A percentile compares a stretch with the other conserved stretches of the same genome.
Conservation (phyloP, 2,113 vertebrate species). For the Lethenteron camtschaticum region DNA sequence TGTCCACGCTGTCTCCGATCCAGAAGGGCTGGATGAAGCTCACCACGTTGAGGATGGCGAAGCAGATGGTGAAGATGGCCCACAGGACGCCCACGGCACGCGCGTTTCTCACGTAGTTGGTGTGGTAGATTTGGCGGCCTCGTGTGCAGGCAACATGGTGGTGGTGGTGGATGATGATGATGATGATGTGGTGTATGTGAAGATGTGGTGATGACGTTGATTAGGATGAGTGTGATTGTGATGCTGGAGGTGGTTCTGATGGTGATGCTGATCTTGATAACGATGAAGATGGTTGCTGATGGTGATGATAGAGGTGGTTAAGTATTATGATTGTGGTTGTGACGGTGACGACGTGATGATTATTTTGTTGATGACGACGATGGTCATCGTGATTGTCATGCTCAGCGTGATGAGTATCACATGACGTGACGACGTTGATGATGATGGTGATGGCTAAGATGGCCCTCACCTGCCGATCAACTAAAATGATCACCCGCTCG, state of each 20-base stretch:
- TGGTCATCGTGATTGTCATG: not conserved
- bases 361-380: not conserved
- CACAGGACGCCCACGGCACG: constrained; percentile 71
- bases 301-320: not conserved
- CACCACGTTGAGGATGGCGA: constrained; percentile 93
- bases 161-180: not conserved
- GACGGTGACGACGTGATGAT: not conserved
- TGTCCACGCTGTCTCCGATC: constrained; percentile 86
- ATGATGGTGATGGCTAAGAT: no score
- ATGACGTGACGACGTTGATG: no score
- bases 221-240: not conserved
- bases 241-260: not conserved
- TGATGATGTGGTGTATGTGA: not conserved
- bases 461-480: no score
- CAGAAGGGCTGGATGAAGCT: constrained; percentile 93
- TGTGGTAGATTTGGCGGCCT: constrained; percentile 87
- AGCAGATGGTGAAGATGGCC: constrained; percentile 97
- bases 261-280: not conserved
- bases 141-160: constrained; percentile 68
- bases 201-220: not conserved
- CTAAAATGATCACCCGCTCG: no score
- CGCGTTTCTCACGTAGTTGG: constrained; percentile 71
- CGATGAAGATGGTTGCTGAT: not conserved
- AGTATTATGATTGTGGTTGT: not conserved
- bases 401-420: not conserved